These are phyloP conservation scores for Eudasyphora cyanicolor DNA, from an alignment of 2,888 invertebrate genomes.

Conservation along the genomic window DNA sequence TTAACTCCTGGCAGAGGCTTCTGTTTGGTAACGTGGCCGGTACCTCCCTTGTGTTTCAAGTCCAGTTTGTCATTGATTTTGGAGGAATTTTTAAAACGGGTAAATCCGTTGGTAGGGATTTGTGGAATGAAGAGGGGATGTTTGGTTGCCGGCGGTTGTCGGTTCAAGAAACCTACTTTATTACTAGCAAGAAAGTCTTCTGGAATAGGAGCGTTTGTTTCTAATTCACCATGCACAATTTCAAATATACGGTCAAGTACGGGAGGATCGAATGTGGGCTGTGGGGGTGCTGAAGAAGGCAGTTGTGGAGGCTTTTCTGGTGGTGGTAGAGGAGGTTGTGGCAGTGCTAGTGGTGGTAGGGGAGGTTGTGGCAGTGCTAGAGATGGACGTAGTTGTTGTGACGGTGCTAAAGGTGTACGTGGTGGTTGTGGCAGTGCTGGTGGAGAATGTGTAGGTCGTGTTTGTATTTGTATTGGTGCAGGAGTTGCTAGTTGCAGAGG, in stretches of 20 bases:
- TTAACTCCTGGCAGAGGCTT: slow-evolving; percentile 71
- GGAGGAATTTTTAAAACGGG: slow-evolving; percentile 70
- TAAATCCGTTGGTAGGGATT: slow-evolving; percentile 68
- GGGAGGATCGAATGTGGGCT: slow-evolving; percentile 47
- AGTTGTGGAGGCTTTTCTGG: too few relatives aligned
- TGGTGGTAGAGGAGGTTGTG: background rate
- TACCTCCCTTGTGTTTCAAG: slow-evolving; percentile 79
- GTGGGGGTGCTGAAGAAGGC: slow-evolving; percentile 2
- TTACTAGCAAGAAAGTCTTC: slow-evolving; percentile 69
- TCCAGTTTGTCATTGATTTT: slow-evolving; percentile 84
- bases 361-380: background rate
- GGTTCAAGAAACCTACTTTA: slow-evolving; percentile 73
- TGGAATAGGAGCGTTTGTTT: slow-evolving; percentile 43
- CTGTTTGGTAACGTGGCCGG: slow-evolving; percentile 75
- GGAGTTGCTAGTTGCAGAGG: background rate
- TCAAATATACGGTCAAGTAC: slow-evolving; percentile 70
- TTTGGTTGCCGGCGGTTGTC: slow-evolving; percentile 63
- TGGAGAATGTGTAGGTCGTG: background rate
- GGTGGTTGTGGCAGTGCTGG: background rate
- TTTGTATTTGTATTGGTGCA: slow-evolving; percentile 15
- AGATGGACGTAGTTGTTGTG: background rate
- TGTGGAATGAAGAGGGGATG: slow-evolving; percentile 30
- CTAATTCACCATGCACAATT: slow-evolving; percentile 60
- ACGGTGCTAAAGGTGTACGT: slow-evolving; percentile 41
- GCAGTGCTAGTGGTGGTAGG: background rate